Evolutionary conservation across 2,113 vertebrate species (phyloP).

Genomic region (Cryptotis parvus): DNA sequence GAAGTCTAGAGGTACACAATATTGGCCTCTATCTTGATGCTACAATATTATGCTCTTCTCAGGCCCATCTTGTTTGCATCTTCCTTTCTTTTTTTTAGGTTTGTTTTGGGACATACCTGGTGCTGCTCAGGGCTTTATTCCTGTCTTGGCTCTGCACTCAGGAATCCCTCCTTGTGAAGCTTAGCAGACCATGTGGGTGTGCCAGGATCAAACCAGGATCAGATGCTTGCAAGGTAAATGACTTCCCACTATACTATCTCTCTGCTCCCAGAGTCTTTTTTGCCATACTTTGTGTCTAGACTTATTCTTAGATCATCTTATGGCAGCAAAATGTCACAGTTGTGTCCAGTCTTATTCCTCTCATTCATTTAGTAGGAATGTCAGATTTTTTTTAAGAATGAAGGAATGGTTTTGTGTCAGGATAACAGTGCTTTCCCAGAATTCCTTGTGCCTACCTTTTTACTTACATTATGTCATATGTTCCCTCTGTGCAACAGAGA

Average conservation of each 20-base stretch:
- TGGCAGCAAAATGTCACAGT: background rate
- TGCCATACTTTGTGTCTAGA: background rate
- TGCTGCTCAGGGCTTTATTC: no score
- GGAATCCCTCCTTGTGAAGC: no score
- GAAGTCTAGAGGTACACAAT: background rate
- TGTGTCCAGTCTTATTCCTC: background rate
- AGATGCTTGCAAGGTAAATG: background rate
- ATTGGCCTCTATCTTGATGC: background rate
- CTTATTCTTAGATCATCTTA: background rate
- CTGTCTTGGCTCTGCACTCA: no score
- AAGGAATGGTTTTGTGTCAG: background rate
- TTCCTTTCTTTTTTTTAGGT: no score
- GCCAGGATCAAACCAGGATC: background rate
- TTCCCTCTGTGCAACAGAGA: background rate
- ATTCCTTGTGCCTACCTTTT: background rate
- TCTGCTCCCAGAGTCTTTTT: background rate
- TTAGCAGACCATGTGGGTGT: background rate
- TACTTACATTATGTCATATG: background rate
- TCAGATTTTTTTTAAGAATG: background rate
- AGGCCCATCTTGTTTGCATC: background rate
- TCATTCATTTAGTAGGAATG: background rate
- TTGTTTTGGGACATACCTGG: no score
- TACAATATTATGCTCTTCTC: background rate
- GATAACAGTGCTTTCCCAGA: background rate
- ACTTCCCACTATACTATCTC: background rate